Percentiles rank a stretch among this genome's conserved stretches.
Conservation (phyloP, 2,888 invertebrate species). For the Plemyria rubiginata region DNA sequence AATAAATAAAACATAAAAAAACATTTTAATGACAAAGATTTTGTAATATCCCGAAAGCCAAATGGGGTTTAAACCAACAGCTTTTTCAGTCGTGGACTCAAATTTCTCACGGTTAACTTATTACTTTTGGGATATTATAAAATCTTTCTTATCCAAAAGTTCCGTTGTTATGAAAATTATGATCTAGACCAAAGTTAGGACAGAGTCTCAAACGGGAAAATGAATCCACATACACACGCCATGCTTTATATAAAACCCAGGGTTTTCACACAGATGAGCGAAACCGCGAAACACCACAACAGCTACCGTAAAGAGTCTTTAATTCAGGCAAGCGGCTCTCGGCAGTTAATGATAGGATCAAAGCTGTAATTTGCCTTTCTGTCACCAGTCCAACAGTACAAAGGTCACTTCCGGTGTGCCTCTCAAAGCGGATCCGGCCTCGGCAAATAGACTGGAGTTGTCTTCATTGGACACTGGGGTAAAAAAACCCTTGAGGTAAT, state of each 20-base stretch:
- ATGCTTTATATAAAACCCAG: not conserved
- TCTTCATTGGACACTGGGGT: conserved; percentile 23
- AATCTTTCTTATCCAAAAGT: no score
- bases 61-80: no score
- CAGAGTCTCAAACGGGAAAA: not conserved
- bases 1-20: no score
- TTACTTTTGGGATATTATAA: no score
- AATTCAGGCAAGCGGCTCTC: conserved; percentile 36
- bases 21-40: no score
- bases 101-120: no score
- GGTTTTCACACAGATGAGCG: not conserved
- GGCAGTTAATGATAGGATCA: conserved; percentile 50
- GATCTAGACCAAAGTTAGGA: no score
- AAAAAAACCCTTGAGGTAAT: conserved; percentile 11
- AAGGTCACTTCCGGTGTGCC: conserved; percentile 41
- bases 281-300: conserved; percentile 26
- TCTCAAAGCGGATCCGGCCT: conserved; percentile 45
- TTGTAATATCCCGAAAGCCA: no score
- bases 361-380: conserved; percentile 51
- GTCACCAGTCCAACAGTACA: conserved; percentile 43
- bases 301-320: conserved; percentile 22
- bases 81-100: no score
- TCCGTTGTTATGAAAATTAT: no score
- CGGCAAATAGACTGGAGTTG: conserved; percentile 38
- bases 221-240: not conserved